Percentiles rank a stretch among this genome's conserved stretches.
Evolutionary conservation across 2,888 invertebrate species (phyloP).

Genomic region (Tyria jacobaeae): DNA sequence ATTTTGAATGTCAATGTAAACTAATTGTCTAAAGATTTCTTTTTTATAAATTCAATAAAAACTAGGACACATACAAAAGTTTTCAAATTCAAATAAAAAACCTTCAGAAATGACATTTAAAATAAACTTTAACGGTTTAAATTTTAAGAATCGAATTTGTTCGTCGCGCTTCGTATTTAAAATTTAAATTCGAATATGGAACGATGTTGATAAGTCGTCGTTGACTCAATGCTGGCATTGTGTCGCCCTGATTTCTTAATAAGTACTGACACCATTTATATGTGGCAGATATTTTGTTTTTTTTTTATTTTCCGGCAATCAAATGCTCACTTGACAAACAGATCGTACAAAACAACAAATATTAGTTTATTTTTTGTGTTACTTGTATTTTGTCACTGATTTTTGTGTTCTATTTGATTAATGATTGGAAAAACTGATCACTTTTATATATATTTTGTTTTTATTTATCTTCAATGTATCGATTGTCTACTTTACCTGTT

Average conservation of each 20-base stretch:
- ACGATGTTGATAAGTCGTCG: slow-evolving; percentile 45
- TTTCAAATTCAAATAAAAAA: slow-evolving; percentile 32
- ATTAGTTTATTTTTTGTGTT: background rate
- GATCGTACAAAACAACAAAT: background rate
- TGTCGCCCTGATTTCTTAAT: slow-evolving; percentile 36
- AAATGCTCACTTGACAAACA: background rate
- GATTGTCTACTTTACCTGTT: too few species aligned
- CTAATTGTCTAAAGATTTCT: slow-evolving; percentile 21
- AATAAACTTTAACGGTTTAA: slow-evolving; percentile 22
- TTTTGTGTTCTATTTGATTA: too few species aligned
- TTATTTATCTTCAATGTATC: too few species aligned
- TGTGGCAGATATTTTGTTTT: slow-evolving; percentile 8
- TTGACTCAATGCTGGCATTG: slow-evolving; percentile 38
- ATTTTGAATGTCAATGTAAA: slow-evolving; percentile 13
- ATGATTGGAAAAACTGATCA: too few species aligned
- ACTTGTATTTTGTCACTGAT: too few species aligned
- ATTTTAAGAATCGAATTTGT: slow-evolving; percentile 39
- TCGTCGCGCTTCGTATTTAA: slow-evolving; percentile 38
- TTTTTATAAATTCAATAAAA: slow-evolving; percentile 41
- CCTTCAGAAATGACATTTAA: slow-evolving; percentile 5
- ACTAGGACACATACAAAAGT: slow-evolving; percentile 30
- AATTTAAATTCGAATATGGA: slow-evolving; percentile 51
- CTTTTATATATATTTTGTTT: too few species aligned
- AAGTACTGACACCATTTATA: slow-evolving; percentile 25
- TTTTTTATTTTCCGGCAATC: slow-evolving; percentile 7